Evolutionary conservation across 2,113 vertebrate species (phyloP), one percentile per base, ranked within the genome.

Genomic region (Centropus unirufus): DNA sequence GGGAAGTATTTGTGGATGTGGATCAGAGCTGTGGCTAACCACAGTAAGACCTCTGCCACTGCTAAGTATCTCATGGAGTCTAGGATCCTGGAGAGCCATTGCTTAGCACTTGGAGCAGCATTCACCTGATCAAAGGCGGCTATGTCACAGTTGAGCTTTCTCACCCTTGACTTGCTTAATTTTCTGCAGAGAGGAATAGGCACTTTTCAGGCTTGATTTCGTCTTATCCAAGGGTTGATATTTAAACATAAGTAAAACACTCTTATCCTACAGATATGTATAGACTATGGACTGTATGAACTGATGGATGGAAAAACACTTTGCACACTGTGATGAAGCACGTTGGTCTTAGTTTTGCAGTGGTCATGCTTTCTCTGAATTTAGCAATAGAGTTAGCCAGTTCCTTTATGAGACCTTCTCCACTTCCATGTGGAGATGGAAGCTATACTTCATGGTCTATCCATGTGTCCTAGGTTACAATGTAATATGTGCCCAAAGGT

Each of bases 101-200:
- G 14, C 26, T 87, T 36, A 64, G 51, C 47, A 26, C 59, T 68
- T 49, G 36, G 26, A 73, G 27, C 49, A 84, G 30, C 42, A 46
- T 80, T 69, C 63, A 69, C 19, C n/a, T 74, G 63, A 79, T 32
- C 21, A 21, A 89, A 89, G 44, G 62, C 67, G 58, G 47, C 27
- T 93, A 40, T 87, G 88, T 93, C 79, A 83, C 75, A 85, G 58
- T 24, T 46, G 23, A 91, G 30, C 40, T 85, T 85, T 79, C 78
- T 85, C 78, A 90, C 30, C 32, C 11, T 10, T 81, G 47, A 78
- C 47, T 67, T 47, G 42, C 39, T 83, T 86, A 74, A 80, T 77
- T 80, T 88, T 88, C 63, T 77, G n/a, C 26, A n/a, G 17, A 83
- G 30, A 88, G 42, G 20, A 92, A 63, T 1, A 86, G 22, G 32